Evolutionary conservation across 1,140 invertebrate genomes (phyloP).

Genomic region (Platorchestia sp.): DNA sequence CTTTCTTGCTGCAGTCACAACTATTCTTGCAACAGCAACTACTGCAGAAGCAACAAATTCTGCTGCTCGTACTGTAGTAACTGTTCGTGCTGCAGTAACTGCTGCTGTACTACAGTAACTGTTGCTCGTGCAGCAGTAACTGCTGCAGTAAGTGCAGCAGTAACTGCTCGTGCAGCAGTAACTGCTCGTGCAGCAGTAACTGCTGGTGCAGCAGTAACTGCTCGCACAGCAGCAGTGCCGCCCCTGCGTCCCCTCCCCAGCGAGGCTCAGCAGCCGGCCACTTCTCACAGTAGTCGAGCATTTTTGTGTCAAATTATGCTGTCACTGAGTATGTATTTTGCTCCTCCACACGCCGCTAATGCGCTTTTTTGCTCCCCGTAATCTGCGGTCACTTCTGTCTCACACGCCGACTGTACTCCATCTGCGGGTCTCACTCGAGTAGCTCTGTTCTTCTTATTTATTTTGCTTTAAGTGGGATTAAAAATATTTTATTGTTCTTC

Average conservation of each 20-base stretch:
- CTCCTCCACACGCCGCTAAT: conserved; percentile 21
- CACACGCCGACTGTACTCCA: neutral
- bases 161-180: neutral
- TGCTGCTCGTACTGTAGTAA: neutral
- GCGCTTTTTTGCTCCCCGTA: neutral
- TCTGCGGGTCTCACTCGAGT: too few species aligned
- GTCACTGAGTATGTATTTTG: conserved; percentile 41
- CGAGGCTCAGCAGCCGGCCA: neutral
- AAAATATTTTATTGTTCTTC: too few species aligned
- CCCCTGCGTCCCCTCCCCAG: neutral
- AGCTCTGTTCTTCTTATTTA: too few species aligned
- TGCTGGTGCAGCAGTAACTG: neutral
- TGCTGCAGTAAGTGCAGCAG: conserved; percentile 5
- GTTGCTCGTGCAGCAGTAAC: neutral
- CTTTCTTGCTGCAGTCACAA: neutral
- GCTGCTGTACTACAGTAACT: neutral
- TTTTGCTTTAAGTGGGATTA: too few species aligned
- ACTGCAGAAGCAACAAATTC: neutral
- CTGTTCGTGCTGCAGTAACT: neutral
- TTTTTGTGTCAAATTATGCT: conserved; percentile 45
- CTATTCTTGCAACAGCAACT: neutral
- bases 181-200: neutral
- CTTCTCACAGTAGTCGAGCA: conserved; percentile 26
- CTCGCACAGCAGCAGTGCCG: neutral
- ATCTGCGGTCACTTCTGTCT: neutral